These are phyloP conservation scores for Lepidocyrtoides sp. DNA, from an alignment of 2,888 invertebrate genomes.

Conservation along the genomic window DNA sequence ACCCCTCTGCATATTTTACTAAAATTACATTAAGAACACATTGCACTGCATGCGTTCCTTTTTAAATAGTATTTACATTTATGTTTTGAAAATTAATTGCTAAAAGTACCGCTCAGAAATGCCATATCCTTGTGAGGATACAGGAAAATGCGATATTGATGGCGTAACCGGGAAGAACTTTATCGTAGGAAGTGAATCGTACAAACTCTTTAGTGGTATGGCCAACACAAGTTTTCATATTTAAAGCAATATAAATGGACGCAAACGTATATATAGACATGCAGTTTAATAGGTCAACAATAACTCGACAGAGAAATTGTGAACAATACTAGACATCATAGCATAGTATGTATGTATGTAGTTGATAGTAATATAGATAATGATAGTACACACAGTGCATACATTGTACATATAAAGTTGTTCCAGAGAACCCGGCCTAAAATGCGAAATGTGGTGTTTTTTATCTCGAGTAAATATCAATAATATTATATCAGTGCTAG, in stretches of 20 bases:
- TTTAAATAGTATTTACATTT: neutral
- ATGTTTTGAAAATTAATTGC: neutral
- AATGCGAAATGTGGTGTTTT: too few species aligned
- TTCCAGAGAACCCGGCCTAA: too few species aligned
- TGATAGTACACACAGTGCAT: too few species aligned
- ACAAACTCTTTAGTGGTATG: neutral
- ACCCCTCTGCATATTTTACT: neutral
- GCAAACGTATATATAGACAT: neutral
- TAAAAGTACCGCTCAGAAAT: neutral
- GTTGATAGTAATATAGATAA: too few species aligned
- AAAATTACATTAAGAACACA: constrained; percentile 1
- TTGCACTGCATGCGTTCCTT: constrained; percentile 5
- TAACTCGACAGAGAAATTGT: too few species aligned
- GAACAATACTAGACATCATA: too few species aligned
- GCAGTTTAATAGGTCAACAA: too few species aligned
- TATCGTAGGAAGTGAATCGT: neutral
- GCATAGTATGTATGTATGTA: too few species aligned
- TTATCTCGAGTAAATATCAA: too few species aligned
- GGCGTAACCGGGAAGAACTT: neutral
- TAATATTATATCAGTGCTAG: neutral
- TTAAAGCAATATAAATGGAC: too few species aligned
- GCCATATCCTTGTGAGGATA: neutral
- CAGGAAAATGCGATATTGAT: neutral
- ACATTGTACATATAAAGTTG: neutral
- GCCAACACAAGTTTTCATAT: neutral